These are phyloP conservation scores for Centruroides sculpturatus DNA, from an alignment of 1,140 invertebrate genomes.

Conservation along the genomic window DNA sequence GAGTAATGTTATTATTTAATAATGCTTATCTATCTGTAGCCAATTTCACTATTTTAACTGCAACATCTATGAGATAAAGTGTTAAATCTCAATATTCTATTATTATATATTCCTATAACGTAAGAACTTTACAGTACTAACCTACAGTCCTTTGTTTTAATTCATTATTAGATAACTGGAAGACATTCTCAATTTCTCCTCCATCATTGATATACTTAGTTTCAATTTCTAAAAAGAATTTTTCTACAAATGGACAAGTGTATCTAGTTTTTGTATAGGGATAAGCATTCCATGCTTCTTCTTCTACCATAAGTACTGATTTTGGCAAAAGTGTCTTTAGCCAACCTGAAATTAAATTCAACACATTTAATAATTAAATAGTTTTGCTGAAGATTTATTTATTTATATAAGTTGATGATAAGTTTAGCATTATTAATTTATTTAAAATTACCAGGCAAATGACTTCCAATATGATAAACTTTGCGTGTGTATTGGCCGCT, in stretches of 20 bases:
- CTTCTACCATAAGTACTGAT: conserved; percentile 86
- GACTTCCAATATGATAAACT: conserved; percentile 95
- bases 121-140: conserved; percentile 28
- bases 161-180: conserved; percentile 62
- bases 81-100: too few relatives aligned
- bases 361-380: not conserved
- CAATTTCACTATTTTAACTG: too few relatives aligned
- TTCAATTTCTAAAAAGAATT: conserved; percentile 96
- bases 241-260: conserved; percentile 94
- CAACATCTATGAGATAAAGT: too few relatives aligned
- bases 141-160: conserved; percentile 75
- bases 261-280: conserved; percentile 97
- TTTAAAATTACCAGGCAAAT: conserved; percentile 61
- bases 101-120: conserved; percentile 2
- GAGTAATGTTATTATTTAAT: too few relatives aligned
- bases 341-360: conserved; percentile 42
- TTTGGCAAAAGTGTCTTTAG: conserved; percentile 87
- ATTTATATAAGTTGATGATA: too few relatives aligned
- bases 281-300: conserved; percentile 98
- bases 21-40: too few relatives aligned
- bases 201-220: conserved; percentile 91
- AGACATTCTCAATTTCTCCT: conserved; percentile 94
- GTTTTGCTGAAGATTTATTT: not conserved
- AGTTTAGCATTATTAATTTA: too few relatives aligned
- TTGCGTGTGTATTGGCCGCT: conserved; percentile 96